Evolutionary conservation across 2,113 vertebrate genomes (phyloP).

Genomic region (Mustela nigripes): DNA sequence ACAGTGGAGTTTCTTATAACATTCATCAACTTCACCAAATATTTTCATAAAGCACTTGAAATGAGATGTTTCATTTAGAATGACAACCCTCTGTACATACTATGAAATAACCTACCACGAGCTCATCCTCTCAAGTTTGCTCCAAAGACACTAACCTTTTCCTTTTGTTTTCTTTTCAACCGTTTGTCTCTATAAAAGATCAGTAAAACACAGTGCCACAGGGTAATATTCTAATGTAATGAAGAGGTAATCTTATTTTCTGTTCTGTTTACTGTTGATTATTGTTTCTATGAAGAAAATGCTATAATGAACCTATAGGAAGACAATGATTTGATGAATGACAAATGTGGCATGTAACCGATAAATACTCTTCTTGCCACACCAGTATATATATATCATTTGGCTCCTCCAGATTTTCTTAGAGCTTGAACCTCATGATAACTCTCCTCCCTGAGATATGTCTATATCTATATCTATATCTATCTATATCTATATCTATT

Average conservation of each 20-base stretch:
- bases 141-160: not conserved
- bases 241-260: not conserved
- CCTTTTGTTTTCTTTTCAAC: not conserved
- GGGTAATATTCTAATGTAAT: not conserved
- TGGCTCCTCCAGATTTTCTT: not conserved
- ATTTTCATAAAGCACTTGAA: constrained; percentile 33
- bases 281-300: not conserved
- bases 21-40: constrained; percentile 46
- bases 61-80: constrained; percentile 28
- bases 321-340: constrained; percentile 38
- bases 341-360: constrained; percentile 42
- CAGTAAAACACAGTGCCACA: not conserved
- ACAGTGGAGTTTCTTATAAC: constrained; percentile 1
- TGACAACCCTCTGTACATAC: not conserved
- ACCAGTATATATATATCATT: not conserved
- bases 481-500: no score
- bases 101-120: not conserved
- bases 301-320: constrained; percentile 29
- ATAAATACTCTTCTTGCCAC: not conserved
- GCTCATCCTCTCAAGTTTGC: not conserved
- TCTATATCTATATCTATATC: no score
- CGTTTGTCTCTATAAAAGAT: not conserved
- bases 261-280: not conserved
- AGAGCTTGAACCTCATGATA: not conserved
- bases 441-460: not conserved